Evolutionary conservation across 2,797 vertebrate genomes (phyloP).

Genomic region (Melanotaenia pygmaea): DNA sequence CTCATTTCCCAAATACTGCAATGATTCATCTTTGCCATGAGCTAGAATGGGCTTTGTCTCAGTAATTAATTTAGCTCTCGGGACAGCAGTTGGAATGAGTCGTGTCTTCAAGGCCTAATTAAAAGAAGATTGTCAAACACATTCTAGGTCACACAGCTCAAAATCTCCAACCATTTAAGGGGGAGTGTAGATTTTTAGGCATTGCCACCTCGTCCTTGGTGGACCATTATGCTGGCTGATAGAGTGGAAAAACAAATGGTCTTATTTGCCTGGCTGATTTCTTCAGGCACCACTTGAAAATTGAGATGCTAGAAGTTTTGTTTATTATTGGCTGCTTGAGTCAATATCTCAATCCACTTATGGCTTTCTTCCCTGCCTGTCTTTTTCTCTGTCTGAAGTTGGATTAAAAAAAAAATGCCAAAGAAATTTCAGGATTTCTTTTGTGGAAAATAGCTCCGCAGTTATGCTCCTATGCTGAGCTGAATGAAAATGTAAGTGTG

Average conservation of each 20-base stretch:
- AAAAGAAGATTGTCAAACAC: slow-evolving; percentile 81
- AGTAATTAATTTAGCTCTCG: slow-evolving; percentile 81
- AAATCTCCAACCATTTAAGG: slow-evolving; percentile 61
- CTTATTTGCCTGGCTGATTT: slow-evolving; percentile 68
- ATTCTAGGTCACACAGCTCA: slow-evolving; percentile 77
- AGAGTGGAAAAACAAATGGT: slow-evolving; percentile 50
- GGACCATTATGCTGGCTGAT: slow-evolving; percentile 51
- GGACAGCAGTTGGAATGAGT: slow-evolving; percentile 78
- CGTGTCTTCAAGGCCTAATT: slow-evolving; percentile 80
- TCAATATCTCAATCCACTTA: slow-evolving; percentile 60
- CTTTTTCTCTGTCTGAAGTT: slow-evolving; percentile 46
- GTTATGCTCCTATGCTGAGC: slow-evolving; percentile 30
- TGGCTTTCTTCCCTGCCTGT: slow-evolving; percentile 34
- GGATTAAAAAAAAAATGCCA: slow-evolving; percentile 44
- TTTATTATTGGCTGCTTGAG: slow-evolving; percentile 54
- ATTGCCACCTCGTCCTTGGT: slow-evolving; percentile 52
- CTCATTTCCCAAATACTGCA: slow-evolving; percentile 77
- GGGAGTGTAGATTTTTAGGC: slow-evolving; percentile 44
- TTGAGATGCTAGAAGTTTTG: slow-evolving; percentile 61
- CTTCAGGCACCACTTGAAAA: slow-evolving; percentile 64
- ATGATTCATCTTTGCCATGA: slow-evolving; percentile 77
- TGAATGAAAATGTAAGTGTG: slow-evolving; percentile 26
- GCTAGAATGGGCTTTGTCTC: slow-evolving; percentile 77
- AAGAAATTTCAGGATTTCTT: slow-evolving; percentile 24
- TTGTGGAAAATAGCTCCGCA: slow-evolving; percentile 24